These are phyloP conservation scores for Lophius piscatorius DNA, from an alignment of 2,113 vertebrate genomes.

Conservation along the genomic window DNA sequence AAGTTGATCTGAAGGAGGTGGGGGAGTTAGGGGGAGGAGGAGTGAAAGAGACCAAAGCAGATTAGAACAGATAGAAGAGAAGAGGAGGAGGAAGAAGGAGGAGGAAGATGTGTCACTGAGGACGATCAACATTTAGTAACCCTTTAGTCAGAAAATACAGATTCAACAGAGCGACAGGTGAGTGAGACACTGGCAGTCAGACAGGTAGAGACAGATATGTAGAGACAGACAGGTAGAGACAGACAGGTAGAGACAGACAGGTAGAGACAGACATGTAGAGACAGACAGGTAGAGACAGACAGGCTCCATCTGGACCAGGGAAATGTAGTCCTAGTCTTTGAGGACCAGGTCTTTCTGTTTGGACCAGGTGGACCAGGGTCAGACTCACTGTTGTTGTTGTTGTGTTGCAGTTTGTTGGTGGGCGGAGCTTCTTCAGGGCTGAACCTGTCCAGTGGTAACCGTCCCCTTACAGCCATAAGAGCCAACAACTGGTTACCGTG, in stretches of 20 bases:
- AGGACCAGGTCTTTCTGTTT: background rate
- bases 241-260: background rate
- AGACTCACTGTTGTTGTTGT: background rate
- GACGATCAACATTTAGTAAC: constrained; percentile 10
- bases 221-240: background rate
- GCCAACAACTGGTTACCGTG: background rate
- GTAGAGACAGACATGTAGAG: background rate
- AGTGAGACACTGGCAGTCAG: constrained; percentile 1
- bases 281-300: background rate
- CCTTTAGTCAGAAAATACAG: constrained; percentile 24
- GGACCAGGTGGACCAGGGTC: too few relatives aligned
- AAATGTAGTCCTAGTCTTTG: too few relatives aligned
- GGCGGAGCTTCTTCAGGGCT: background rate
- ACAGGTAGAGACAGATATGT: too few relatives aligned
- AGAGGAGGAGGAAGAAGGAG: background rate
- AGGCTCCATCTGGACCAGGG: background rate
- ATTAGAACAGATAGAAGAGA: background rate
- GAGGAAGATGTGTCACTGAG: background rate
- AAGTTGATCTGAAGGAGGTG: constrained; percentile 3
- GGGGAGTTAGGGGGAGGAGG: background rate
- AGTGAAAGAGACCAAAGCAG: background rate
- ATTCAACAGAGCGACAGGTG: constrained; percentile 7
- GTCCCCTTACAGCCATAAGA: constrained; percentile 5
- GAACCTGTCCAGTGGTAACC: background rate
- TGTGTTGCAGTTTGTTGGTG: background rate